Conservation (phyloP, 2,797 vertebrate species). For the Fistularia tabacaria region DNA sequence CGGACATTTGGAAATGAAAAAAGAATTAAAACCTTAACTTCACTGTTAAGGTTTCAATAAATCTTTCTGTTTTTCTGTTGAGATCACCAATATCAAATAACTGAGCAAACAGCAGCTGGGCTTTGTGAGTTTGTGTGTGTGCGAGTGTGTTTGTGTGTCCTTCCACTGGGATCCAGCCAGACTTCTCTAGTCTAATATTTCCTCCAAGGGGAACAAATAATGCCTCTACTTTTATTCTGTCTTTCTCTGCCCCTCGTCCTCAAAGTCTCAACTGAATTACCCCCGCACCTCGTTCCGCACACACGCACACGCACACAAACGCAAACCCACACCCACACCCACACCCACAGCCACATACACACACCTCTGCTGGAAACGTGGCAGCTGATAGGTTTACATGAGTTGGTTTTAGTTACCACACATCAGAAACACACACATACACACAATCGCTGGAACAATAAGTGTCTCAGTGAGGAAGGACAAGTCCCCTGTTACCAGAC, state of each 20-base stretch:
- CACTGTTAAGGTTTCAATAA: too few species aligned
- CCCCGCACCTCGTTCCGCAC: too few species aligned
- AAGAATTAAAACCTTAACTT: too few species aligned
- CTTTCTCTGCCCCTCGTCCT: constrained; percentile 6
- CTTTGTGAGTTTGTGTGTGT: too few species aligned
- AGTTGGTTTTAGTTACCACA: neutral
- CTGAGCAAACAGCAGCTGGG: constrained; percentile 34
- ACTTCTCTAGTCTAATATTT: constrained; percentile 53
- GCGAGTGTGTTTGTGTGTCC: too few species aligned
- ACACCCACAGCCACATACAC: neutral
- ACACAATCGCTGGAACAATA: neutral
- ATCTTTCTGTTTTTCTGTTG: constrained; percentile 18
- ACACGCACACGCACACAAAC: constrained; percentile 5
- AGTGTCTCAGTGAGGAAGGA: too few species aligned
- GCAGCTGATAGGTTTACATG: too few species aligned
- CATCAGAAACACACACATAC: constrained; percentile 3
- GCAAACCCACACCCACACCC: neutral
- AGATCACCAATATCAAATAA: constrained; percentile 56
- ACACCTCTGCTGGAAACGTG: too few species aligned
- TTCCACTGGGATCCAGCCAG: constrained; percentile 43
- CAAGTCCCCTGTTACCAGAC: constrained; percentile 8
- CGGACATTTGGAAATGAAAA: too few species aligned
- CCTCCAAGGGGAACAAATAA: constrained; percentile 54
- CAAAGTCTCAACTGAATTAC: neutral
- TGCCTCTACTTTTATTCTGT: constrained; percentile 27